Base-by-base conservation (phyloP, 1,140 invertebrate species). In the Cataglyphis hispanica region DNA sequence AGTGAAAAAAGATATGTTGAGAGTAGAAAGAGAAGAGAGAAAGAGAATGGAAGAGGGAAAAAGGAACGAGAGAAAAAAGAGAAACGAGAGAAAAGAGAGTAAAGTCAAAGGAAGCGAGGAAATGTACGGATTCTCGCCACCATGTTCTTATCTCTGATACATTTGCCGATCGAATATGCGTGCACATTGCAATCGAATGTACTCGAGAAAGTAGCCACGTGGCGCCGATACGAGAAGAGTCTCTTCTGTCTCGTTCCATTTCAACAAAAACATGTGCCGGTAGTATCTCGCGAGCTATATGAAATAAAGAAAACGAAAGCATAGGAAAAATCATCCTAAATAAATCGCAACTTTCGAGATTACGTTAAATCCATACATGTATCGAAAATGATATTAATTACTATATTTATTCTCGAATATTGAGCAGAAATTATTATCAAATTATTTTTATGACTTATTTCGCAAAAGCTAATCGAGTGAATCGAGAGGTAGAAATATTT, bases 121-220 rank as follows among this genome's bases (percentile, higher is more conserved):
- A 60, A 63, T 43, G 72, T 19, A 53, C 31, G 40, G 58, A 84
- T 74, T 50, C 46, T 84, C 77, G 43, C 61, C 43, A 22, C 67
- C 34, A 75, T 63, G 63, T 75, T 85, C 34, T 84, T 56, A 84
- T 43, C 13, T 60, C 50, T 16, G 43, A 72, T 83, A 83, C 70
- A 77, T 84, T 84, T 43, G 70, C 58, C 81, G 66, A 19, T 81
- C 34, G 46, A 50, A 50, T 50, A 53, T 74, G 78, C 67, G 78
- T 72, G 67, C 74, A 25, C 60, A 53, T 22, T 50, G 70, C 70
- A 58, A 87, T 87, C 72, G 87, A 87, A 78, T 60, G 66, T 72
- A 77, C 72, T 88, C 50, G 86, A 84, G 80, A 88, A 88, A 88
- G 72, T 72, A 74, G 67, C 50, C 70, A 64, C 56, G 63, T 83